Percentiles rank a stretch among this genome's conserved stretches.
These are phyloP conservation scores for Melospiza georgiana DNA, from an alignment of 2,113 vertebrate species.

Conservation along the genomic window DNA sequence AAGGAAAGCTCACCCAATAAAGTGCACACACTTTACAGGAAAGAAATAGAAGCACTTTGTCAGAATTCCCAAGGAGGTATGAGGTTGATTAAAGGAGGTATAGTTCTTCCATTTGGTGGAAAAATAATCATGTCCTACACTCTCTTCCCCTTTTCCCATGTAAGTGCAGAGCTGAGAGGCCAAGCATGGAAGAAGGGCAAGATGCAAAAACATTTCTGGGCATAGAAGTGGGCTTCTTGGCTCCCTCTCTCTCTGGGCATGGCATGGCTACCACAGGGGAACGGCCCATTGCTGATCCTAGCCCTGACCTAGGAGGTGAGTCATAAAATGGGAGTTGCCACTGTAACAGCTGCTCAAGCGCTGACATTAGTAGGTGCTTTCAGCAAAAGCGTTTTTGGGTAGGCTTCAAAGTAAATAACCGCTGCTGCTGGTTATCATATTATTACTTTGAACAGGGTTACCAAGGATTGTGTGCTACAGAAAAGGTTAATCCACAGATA, in stretches of 20 bases:
- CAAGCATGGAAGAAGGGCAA: background rate
- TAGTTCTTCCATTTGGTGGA: background rate
- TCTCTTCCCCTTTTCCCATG: background rate
- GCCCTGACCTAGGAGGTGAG: background rate
- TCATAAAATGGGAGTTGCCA: background rate
- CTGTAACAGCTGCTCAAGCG: background rate
- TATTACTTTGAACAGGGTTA: background rate
- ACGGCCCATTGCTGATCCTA: background rate
- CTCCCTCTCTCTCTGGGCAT: background rate
- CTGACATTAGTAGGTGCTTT: background rate
- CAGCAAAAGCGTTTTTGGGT: background rate
- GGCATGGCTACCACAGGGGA: background rate
- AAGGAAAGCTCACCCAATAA: background rate
- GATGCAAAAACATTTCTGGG: background rate
- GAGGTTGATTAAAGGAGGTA: background rate
- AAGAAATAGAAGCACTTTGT: background rate
- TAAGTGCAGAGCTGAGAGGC: background rate
- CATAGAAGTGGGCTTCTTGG: background rate
- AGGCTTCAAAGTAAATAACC: slow-evolving; percentile 19
- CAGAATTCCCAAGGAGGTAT: background rate
- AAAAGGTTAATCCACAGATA: slow-evolving; percentile 7
- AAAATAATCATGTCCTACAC: background rate
- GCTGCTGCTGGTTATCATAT: background rate
- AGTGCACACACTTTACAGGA: background rate
- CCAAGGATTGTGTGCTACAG: background rate